These are phyloP conservation scores for Parotocinclus haroldoi DNA, from an alignment of 2,797 vertebrate genomes.

Conservation along the genomic window DNA sequence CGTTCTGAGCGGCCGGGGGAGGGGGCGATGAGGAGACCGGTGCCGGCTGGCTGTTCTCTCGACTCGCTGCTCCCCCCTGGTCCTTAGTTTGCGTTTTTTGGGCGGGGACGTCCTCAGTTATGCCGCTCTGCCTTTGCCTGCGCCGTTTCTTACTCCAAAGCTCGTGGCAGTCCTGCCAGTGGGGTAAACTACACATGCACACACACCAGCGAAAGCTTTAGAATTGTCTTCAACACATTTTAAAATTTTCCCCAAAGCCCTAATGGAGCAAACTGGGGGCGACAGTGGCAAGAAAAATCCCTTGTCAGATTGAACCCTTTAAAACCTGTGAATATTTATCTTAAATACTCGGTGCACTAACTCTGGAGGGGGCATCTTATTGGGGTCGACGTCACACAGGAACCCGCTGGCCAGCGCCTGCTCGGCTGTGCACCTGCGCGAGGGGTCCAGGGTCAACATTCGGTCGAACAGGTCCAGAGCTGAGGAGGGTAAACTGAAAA, in stretches of 20 bases:
- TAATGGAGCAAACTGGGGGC: too few relatives aligned
- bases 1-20: slow-evolving; percentile 2
- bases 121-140: slow-evolving; percentile 17
- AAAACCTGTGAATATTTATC: background rate
- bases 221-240: too few relatives aligned
- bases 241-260: too few relatives aligned
- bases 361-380: slow-evolving; percentile 97
- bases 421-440: slow-evolving; percentile 90
- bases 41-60: slow-evolving; percentile 18
- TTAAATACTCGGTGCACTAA: slow-evolving; percentile 65
- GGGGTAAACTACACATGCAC: slow-evolving; percentile 1
- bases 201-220: slow-evolving; percentile 19
- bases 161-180: slow-evolving; percentile 28
- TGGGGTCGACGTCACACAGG: slow-evolving; percentile 89
- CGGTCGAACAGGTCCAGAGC: slow-evolving; percentile 94
- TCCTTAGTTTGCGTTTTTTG: slow-evolving; percentile 12
- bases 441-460: slow-evolving; percentile 96
- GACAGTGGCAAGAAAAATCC: too few relatives aligned
- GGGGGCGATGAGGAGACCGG: slow-evolving; percentile 6
- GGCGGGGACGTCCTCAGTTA: slow-evolving; percentile 7
- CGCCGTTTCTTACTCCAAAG: slow-evolving; percentile 30
- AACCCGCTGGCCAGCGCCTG: slow-evolving; percentile 91
- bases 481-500: slow-evolving; percentile 38
- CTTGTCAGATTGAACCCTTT: background rate
- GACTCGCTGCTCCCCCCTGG: background rate